phyloP scores from a whole-genome alignment of 1,140 invertebrate species.

The Monochamus saltuarius region DNA sequence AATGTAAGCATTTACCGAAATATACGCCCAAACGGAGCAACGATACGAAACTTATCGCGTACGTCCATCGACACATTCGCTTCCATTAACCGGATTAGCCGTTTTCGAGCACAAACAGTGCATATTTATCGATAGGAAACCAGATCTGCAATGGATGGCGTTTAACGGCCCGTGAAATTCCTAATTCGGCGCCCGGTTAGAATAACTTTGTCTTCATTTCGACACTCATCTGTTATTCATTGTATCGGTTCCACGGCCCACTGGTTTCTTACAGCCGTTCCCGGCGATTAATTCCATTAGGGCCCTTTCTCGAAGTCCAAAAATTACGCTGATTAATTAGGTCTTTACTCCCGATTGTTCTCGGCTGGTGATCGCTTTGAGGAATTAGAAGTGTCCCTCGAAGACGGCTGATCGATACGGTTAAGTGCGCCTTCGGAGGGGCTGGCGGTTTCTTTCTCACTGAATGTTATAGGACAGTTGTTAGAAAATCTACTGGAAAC shows the following conservation, averaged over 20 bases:
- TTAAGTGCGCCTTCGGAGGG: no score
- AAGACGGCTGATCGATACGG: no score
- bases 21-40: no score
- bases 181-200: conserved; percentile 36
- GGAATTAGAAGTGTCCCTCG: background rate
- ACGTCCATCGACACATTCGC: no score
- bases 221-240: conserved; percentile 47
- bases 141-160: conserved; percentile 29
- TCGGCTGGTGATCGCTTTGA: conserved; percentile 16
- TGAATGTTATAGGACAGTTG: no score
- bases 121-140: conserved; percentile 7
- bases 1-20: no score
- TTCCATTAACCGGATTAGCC: no score
- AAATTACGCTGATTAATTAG: conserved; percentile 36
- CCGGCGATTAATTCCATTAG: conserved; percentile 37
- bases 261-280: conserved; percentile 26
- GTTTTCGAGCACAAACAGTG: no score
- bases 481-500: no score
- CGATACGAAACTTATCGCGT: no score
- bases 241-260: conserved; percentile 39
- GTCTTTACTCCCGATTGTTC: conserved; percentile 30
- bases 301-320: conserved; percentile 28
- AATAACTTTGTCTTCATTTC: conserved; percentile 41
- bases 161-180: conserved; percentile 40
- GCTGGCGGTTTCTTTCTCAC: no score